Conservation (phyloP, 2,797 vertebrate species). For the Enteromius trimaculatus region DNA sequence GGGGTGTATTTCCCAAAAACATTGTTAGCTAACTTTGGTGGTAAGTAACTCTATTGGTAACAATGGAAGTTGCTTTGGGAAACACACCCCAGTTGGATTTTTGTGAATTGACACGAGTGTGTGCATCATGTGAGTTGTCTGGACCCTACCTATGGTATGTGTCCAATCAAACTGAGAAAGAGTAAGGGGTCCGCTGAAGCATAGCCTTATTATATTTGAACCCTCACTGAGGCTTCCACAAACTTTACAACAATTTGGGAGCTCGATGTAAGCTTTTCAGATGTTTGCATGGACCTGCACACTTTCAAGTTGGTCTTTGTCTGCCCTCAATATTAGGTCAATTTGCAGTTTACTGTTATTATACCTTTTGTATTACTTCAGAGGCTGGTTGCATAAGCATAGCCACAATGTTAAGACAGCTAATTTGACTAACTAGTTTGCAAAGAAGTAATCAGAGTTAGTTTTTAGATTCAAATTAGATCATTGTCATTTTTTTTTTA, state of each 20-base stretch:
- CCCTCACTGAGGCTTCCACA: background rate
- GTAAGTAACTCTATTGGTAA: background rate
- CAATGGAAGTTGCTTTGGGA: background rate
- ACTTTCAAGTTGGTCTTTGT: background rate
- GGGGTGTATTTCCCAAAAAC: no score
- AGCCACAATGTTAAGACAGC: no score
- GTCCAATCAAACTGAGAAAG: conserved; percentile 5
- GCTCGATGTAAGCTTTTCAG: background rate
- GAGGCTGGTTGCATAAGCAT: no score
- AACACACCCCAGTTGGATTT: background rate
- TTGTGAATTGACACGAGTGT: conserved; percentile 4
- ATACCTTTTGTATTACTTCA: background rate
- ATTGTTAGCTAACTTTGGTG: background rate
- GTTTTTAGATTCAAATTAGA: no score
- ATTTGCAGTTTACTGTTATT: background rate
- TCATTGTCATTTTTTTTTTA: no score
- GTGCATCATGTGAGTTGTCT: background rate
- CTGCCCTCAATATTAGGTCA: background rate
- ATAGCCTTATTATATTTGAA: conserved; percentile 12
- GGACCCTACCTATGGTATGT: background rate
- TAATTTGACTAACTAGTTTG: no score
- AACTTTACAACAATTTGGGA: background rate
- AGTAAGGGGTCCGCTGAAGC: background rate
- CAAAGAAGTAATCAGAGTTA: no score
- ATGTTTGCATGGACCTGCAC: background rate